phyloP scores from a whole-genome alignment of 2,888 invertebrate genomes.

The Melanostoma scalare region DNA sequence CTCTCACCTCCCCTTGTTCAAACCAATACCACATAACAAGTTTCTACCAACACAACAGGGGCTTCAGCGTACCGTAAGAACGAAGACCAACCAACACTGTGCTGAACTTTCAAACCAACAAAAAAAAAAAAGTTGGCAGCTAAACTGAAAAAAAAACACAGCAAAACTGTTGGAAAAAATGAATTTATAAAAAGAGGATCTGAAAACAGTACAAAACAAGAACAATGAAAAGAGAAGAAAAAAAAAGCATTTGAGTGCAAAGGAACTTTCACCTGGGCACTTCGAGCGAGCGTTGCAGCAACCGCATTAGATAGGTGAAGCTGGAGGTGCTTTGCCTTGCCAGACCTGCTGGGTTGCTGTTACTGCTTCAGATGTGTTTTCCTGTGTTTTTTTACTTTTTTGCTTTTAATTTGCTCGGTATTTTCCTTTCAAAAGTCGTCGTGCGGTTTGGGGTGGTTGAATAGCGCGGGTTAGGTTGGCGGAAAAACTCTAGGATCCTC shows the following conservation, averaged over 20 bases:
- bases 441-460: background rate
- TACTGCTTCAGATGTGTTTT: background rate
- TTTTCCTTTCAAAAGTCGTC: background rate
- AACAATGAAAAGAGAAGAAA: constrained; percentile 7
- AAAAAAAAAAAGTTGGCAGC: constrained; percentile 33
- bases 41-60: background rate
- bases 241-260: background rate
- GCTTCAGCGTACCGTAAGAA: background rate
- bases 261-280: constrained; percentile 50
- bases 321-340: constrained; percentile 4
- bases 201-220: constrained; percentile 32
- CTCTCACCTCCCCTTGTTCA: background rate
- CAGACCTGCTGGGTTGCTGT: background rate
- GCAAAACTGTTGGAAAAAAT: constrained; percentile 6
- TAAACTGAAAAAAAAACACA: constrained; percentile 2
- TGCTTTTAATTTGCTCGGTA: constrained; percentile 22
- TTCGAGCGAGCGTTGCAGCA: constrained; percentile 24
- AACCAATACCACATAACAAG: constrained; percentile 18
- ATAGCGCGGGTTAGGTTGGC: background rate
- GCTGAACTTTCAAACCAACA: constrained; percentile 10
- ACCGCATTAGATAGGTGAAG: constrained; percentile 12
- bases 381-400: background rate
- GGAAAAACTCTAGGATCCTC: constrained; percentile 18
- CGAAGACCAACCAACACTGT: constrained; percentile 11
- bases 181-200: constrained; percentile 15